phyloP scores from a whole-genome alignment of 2,797 vertebrate species.

The Euthynnus affinis region DNA sequence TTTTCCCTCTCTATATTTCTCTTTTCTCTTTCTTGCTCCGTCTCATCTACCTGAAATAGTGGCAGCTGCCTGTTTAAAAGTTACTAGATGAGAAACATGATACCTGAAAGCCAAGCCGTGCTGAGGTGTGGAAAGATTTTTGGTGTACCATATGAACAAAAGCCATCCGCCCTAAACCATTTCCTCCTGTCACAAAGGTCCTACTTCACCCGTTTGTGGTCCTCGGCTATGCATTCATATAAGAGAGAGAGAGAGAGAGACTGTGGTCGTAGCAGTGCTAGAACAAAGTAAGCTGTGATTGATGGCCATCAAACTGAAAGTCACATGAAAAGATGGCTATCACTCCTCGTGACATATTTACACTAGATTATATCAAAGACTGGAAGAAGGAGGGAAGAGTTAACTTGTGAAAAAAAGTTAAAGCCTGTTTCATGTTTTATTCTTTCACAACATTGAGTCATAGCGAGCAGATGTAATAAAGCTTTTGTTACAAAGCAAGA shows the following conservation, averaged over 20 bases:
- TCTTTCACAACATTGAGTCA: no score
- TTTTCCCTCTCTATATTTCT: background rate
- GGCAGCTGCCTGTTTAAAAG: background rate
- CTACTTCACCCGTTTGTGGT: background rate
- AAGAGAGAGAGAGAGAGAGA: background rate
- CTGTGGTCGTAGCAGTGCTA: background rate
- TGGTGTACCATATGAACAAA: background rate
- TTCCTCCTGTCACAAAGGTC: background rate
- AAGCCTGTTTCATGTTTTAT: no score
- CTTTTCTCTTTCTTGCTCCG: background rate
- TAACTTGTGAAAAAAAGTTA: no score
- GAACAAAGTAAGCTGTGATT: background rate
- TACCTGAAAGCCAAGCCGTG: background rate
- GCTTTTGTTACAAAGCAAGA: no score
- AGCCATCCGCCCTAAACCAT: background rate
- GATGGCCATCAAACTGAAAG: background rate
- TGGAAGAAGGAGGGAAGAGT: no score
- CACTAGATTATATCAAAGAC: background rate
- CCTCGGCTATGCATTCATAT: slow-evolving; percentile 7
- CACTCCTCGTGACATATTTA: background rate
- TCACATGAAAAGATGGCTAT: background rate
- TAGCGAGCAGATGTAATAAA: no score
- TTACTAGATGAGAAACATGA: background rate
- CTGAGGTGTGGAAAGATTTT: background rate
- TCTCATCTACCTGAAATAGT: background rate